Conservation (phyloP, 2,797 vertebrate genomes). For the Galagoides demidoff region DNA sequence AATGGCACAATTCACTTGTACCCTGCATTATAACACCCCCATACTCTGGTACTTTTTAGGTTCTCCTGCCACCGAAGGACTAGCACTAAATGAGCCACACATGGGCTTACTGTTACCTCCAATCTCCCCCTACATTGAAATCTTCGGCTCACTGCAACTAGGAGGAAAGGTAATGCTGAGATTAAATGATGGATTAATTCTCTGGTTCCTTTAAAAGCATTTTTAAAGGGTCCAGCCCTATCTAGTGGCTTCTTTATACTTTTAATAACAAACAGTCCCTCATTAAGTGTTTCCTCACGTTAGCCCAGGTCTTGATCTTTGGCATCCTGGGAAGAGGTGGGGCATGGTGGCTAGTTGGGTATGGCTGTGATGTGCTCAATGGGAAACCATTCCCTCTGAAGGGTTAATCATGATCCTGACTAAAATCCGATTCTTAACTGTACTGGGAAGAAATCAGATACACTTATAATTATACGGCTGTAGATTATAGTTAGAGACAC, state of each 20-base stretch:
- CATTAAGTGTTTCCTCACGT: background rate
- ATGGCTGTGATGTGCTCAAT: background rate
- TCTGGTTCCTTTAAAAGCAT: conserved; percentile 12
- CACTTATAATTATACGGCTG: background rate
- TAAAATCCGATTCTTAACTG: conserved; percentile 10
- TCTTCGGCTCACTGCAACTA: conserved; percentile 4
- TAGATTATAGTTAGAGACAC: conserved; percentile 24
- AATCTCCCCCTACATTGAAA: conserved; percentile 6
- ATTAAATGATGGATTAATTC: background rate
- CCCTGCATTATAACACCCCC: background rate
- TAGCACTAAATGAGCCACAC: background rate
- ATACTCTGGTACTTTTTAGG: background rate
- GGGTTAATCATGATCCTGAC: background rate
- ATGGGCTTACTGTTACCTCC: background rate
- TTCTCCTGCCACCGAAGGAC: conserved; percentile 18
- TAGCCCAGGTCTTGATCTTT: background rate
- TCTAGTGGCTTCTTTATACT: background rate
- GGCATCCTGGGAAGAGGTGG: background rate
- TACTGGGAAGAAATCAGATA: conserved; percentile 17
- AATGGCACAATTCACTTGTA: background rate
- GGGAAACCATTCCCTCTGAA: conserved; percentile 33
- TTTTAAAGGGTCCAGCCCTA: background rate
- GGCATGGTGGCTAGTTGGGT: background rate
- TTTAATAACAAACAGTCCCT: background rate
- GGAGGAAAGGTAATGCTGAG: conserved; percentile 33